Evolutionary conservation across 2,888 invertebrate species (phyloP), one percentile per base, ranked within the genome.

Genomic region (Merodon equestris): DNA sequence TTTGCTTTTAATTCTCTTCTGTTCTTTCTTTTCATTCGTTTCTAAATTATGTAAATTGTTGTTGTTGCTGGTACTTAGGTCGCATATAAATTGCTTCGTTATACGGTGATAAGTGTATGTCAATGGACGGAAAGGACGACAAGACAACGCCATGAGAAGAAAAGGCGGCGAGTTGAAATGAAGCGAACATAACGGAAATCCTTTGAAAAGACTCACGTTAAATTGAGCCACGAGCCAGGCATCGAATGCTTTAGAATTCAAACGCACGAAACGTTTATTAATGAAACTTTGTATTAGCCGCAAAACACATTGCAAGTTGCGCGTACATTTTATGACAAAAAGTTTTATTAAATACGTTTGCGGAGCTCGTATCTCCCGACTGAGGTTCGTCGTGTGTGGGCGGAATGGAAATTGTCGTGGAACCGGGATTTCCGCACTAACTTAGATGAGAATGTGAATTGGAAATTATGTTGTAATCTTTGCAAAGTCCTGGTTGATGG

Each of bases 81-180:
- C 68, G 79, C 79, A 79, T 79, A 79, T 79, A 79, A 79, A 79
- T 79, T 79, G 79, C 74, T 79, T 79, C 68, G 79, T 79, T 79
- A 79, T 74, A 74, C 63, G 56, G 79, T 74, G 79, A 79, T 79
- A 79, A 79, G 79, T 79, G 73, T 79, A 79, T 79, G 79, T 74
- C 68, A 67, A 74, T 74, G 68, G 64, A 64, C 75, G 27, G 7
- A 27, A 7, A 27, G 27, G 27, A 27, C 7, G 27, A 27, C 27
- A 27, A 27, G 27, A 27, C 3, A 27, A 27, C 27, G 27, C 2
- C 2, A 27, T 27, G 27, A 27, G 7, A 27, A 27, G 27, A 27
- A 27, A 27, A 27, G 27, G 7, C 27, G 7, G 27, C 27, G 7
- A 27, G 58, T 56, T 9, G 15, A 14, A 2, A 48, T 9, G 15